phyloP scores from a whole-genome alignment of 2,113 vertebrate genomes.

The Corythaeola cristata region DNA sequence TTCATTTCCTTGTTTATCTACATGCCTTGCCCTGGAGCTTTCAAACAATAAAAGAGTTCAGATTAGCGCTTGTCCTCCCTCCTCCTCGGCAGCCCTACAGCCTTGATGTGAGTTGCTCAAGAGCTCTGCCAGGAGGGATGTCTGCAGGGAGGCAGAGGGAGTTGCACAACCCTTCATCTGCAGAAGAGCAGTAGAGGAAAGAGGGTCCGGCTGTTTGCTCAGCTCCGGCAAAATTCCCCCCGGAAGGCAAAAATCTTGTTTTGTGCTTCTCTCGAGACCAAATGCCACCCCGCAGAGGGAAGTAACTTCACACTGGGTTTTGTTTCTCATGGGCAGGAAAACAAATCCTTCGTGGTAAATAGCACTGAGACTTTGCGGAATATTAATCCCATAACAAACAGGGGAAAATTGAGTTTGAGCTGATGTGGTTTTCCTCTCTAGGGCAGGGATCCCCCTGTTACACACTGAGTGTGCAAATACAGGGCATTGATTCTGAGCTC shows the following conservation, averaged over 20 bases:
- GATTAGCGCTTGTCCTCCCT: background rate
- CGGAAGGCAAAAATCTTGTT: background rate
- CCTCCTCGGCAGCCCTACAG: background rate
- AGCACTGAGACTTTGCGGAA: background rate
- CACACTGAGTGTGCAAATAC: background rate
- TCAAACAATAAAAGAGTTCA: background rate
- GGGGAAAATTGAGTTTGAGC: background rate
- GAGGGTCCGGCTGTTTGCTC: accelerated
- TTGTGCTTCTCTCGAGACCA: background rate
- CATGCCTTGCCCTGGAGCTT: background rate
- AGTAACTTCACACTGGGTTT: background rate
- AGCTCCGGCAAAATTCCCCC: background rate
- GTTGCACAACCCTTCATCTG: background rate
- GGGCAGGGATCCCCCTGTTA: background rate
- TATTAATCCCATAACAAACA: accelerated
- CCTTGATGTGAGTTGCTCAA: background rate
- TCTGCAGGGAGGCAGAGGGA: background rate
- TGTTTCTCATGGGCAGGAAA: background rate
- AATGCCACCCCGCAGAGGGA: background rate
- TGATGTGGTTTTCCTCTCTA: background rate
- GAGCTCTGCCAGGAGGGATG: background rate
- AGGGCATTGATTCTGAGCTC: background rate
- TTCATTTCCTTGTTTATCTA: background rate
- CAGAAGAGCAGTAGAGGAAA: accelerated
- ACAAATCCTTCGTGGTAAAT: background rate